phyloP scores from a whole-genome alignment of 2,113 vertebrate genomes.

The Strix aluco region DNA sequence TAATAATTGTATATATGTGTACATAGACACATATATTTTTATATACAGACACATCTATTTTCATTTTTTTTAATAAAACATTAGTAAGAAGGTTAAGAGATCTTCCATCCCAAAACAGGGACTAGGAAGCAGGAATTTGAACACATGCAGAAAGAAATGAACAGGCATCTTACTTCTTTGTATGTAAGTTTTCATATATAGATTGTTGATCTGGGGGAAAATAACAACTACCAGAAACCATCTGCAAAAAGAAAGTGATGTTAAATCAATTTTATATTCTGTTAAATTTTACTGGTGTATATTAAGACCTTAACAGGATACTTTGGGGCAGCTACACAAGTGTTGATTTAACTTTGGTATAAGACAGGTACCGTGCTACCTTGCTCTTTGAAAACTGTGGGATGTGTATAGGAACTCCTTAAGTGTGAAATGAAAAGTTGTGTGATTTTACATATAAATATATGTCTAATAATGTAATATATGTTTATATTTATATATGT shows the following conservation, averaged over 20 bases:
- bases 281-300: neutral
- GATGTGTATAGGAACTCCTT: neutral
- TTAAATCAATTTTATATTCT: neutral
- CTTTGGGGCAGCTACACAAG: neutral
- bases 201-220: neutral
- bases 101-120: neutral
- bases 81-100: neutral
- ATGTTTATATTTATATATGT: neutral
- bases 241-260: neutral
- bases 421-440: neutral
- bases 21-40: neutral
- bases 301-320: neutral
- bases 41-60: accelerated
- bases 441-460: neutral
- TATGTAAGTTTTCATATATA: neutral
- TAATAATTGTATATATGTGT: neutral
- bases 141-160: neutral
- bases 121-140: neutral
- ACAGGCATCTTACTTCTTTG: neutral
- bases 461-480: neutral
- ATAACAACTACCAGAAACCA: neutral
- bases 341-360: neutral
- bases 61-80: neutral
- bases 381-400: neutral
- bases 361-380: neutral